These are phyloP conservation scores for Hirtodrosophila confusa DNA, from an alignment of 2,888 invertebrate species.

Conservation along the genomic window DNA sequence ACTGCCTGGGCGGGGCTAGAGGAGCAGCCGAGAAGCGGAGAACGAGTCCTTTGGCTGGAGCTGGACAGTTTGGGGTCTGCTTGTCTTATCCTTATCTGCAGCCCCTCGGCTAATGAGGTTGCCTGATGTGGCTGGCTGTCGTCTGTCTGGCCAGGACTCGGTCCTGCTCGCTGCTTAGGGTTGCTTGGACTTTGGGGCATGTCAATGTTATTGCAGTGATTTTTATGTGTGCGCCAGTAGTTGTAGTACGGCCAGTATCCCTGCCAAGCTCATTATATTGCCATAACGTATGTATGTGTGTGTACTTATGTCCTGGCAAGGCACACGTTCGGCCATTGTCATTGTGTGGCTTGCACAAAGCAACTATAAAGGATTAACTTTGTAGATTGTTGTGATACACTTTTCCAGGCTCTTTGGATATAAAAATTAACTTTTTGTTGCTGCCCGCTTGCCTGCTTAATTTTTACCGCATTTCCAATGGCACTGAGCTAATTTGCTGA, in stretches of 20 bases:
- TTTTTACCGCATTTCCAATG: conserved; percentile 52
- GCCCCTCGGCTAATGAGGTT: conserved; percentile 70
- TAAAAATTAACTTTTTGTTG: conserved; percentile 63
- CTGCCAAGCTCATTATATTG: conserved; percentile 81
- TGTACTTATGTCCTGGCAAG: conserved; percentile 12
- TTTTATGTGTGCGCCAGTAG: conserved; percentile 46
- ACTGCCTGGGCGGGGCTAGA: neutral
- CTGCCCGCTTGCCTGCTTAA: conserved; percentile 34
- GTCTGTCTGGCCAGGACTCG: conserved; percentile 35
- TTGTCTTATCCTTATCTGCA: conserved; percentile 68
- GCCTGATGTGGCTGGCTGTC: conserved; percentile 16
- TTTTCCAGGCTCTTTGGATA: conserved; percentile 14
- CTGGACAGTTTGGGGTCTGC: conserved; percentile 43
- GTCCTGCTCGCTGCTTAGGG: conserved; percentile 26
- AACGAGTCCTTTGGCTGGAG: conserved; percentile 27
- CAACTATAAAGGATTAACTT: conserved; percentile 72
- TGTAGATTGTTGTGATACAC: conserved; percentile 46
- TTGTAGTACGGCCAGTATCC: conserved; percentile 7
- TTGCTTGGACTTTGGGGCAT: conserved; percentile 43
- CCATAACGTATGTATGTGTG: conserved; percentile 70
- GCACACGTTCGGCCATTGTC: conserved; percentile 42
- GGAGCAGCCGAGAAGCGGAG: no score
- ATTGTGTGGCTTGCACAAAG: conserved; percentile 37
- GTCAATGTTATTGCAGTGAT: conserved; percentile 77
- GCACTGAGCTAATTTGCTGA: conserved; percentile 55